Percentiles rank a stretch among this genome's conserved stretches.
These are phyloP conservation scores for Phalacrocorax pelagicus DNA, from an alignment of 2,113 vertebrate genomes.

Conservation along the genomic window DNA sequence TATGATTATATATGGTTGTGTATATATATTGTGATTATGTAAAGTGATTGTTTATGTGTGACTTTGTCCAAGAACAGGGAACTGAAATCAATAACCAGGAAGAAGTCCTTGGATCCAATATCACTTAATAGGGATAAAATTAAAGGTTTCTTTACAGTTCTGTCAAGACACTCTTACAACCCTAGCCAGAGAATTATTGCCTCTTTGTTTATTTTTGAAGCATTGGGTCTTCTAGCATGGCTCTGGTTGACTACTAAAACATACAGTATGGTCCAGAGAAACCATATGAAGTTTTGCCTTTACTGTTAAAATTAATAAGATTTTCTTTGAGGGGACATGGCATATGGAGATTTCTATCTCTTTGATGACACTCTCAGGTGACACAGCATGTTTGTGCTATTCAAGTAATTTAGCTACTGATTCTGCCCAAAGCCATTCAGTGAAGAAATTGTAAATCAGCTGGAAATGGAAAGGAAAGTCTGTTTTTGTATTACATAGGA, in stretches of 20 bases:
- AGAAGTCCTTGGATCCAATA: neutral
- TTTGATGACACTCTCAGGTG: neutral
- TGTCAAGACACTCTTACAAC: neutral
- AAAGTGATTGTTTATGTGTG: neutral
- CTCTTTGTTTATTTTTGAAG: neutral
- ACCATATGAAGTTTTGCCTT: neutral
- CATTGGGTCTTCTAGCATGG: neutral
- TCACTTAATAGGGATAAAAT: neutral
- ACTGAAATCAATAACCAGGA: neutral
- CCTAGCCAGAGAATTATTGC: neutral
- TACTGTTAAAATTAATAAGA: neutral
- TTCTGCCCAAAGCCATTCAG: neutral
- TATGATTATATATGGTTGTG: neutral
- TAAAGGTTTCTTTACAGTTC: neutral
- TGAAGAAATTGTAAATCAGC: neutral
- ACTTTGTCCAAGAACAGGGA: neutral
- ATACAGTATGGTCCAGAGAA: neutral
- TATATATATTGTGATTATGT: neutral
- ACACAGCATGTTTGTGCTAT: neutral
- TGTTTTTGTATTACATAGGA: neutral
- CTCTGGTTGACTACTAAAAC: neutral
- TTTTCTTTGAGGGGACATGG: neutral
- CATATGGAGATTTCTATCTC: neutral
- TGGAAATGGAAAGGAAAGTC: neutral
- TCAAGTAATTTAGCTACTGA: neutral